These are phyloP conservation scores for Mylabris phalerata DNA, from an alignment of 1,140 invertebrate species.

Conservation along the genomic window DNA sequence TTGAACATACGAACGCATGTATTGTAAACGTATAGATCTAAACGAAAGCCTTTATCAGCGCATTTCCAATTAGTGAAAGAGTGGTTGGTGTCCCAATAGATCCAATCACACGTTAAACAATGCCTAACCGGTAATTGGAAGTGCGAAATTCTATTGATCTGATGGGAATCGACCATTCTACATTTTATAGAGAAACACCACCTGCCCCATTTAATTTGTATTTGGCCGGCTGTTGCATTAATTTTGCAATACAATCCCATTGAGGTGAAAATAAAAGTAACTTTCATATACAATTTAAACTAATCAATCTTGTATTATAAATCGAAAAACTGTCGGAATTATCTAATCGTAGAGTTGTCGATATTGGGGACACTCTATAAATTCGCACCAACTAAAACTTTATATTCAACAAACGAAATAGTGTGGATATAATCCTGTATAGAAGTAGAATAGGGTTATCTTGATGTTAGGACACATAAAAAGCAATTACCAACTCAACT, in stretches of 20 bases:
- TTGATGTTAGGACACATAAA: conserved; percentile 25
- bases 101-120: conserved; percentile 25
- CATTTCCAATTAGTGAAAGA: conserved; percentile 28
- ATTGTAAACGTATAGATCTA: neutral
- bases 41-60: conserved; percentile 22
- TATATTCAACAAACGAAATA: too few relatives aligned
- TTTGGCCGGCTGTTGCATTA: conserved; percentile 1
- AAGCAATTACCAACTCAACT: conserved; percentile 26
- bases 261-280: too few relatives aligned
- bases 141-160: conserved; percentile 16
- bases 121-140: conserved; percentile 20
- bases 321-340: too few relatives aligned
- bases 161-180: conserved; percentile 10
- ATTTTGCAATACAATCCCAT: too few relatives aligned
- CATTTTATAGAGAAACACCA: conserved; percentile 2
- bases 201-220: conserved; percentile 2
- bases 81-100: conserved; percentile 20
- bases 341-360: too few relatives aligned
- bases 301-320: too few relatives aligned
- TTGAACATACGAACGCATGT: neutral
- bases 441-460: conserved; percentile 1
- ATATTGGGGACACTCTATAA: too few relatives aligned
- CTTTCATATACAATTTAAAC: too few relatives aligned
- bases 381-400: too few relatives aligned
- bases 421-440: conserved; percentile 3